phyloP scores from a whole-genome alignment of 2,797 vertebrate genomes.

The Coranthus polyacanthus region DNA sequence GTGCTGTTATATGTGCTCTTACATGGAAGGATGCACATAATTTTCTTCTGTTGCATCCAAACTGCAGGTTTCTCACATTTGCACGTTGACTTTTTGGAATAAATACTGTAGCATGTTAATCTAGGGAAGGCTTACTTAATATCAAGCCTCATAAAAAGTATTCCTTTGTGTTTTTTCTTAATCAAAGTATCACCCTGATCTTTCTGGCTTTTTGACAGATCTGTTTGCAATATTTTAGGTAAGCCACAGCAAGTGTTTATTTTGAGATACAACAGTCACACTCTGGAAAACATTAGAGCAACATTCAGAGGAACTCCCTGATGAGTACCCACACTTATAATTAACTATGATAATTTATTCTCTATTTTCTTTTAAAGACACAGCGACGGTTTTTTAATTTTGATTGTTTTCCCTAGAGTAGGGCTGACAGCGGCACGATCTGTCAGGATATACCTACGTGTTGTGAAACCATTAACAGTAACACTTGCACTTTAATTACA shows the following conservation, averaged over 20 bases:
- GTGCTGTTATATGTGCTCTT: conserved; percentile 1
- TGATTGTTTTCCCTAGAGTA: neutral
- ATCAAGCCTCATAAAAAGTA: neutral
- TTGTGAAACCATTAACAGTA: conserved; percentile 15
- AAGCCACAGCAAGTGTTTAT: conserved; percentile 29
- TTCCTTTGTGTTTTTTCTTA: conserved; percentile 5
- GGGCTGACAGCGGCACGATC: neutral
- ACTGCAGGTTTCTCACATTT: conserved; percentile 41
- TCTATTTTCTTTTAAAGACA: conserved; percentile 15
- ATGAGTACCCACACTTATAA: conserved; percentile 33
- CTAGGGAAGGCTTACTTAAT: neutral
- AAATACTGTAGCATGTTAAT: conserved; percentile 3
- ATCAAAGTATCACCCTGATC: conserved; percentile 9
- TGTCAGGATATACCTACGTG: conserved; percentile 14
- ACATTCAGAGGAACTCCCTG: conserved; percentile 31
- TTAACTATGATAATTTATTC: conserved; percentile 46
- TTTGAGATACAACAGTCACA: conserved; percentile 45
- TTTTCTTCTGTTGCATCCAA: conserved; percentile 14
- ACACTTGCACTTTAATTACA: conserved; percentile 13
- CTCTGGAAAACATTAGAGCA: conserved; percentile 33
- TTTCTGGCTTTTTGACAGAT: conserved; percentile 28
- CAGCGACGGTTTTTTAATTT: conserved; percentile 35
- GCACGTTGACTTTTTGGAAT: conserved; percentile 10
- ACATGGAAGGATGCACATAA: conserved; percentile 23
- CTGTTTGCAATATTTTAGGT: conserved; percentile 18